These are phyloP conservation scores for Noctua janthe DNA, from an alignment of 2,888 invertebrate species.

Conservation along the genomic window DNA sequence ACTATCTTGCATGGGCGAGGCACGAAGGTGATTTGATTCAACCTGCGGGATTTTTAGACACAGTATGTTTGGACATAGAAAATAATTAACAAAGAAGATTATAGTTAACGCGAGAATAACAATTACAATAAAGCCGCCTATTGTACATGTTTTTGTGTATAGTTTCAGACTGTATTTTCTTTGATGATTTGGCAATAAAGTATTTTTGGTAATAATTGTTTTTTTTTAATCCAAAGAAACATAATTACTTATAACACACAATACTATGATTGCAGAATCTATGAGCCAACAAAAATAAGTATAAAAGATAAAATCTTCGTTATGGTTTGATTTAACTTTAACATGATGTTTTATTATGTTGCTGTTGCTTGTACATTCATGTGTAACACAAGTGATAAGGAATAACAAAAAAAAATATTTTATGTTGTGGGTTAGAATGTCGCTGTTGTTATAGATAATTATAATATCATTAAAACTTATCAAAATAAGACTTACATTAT, in stretches of 20 bases:
- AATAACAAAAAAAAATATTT: too few relatives aligned
- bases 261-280: background rate
- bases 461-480: too few relatives aligned
- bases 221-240: constrained; percentile 13
- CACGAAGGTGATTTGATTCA: constrained; percentile 20
- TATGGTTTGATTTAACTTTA: too few relatives aligned
- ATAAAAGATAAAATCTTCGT: too few relatives aligned
- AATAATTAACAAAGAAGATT: constrained; percentile 1
- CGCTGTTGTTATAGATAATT: background rate
- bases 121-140: constrained; percentile 1
- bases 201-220: background rate
- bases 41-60: constrained; percentile 11
- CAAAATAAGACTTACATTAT: too few relatives aligned
- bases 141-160: constrained; percentile 8
- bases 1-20: constrained; percentile 33
- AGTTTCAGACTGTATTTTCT: background rate
- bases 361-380: too few relatives aligned
- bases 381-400: background rate
- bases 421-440: constrained; percentile 3
- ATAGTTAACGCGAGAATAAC: background rate
- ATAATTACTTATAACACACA: constrained; percentile 13
- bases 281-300: too few relatives aligned
- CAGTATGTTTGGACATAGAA: constrained; percentile 3
- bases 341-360: too few relatives aligned
- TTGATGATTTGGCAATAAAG: too few relatives aligned